A percentile compares a stretch with the other conserved stretches of the same genome.
Evolutionary conservation across 2,797 vertebrate species (phyloP).

Genomic region (Smutsia gigantea): DNA sequence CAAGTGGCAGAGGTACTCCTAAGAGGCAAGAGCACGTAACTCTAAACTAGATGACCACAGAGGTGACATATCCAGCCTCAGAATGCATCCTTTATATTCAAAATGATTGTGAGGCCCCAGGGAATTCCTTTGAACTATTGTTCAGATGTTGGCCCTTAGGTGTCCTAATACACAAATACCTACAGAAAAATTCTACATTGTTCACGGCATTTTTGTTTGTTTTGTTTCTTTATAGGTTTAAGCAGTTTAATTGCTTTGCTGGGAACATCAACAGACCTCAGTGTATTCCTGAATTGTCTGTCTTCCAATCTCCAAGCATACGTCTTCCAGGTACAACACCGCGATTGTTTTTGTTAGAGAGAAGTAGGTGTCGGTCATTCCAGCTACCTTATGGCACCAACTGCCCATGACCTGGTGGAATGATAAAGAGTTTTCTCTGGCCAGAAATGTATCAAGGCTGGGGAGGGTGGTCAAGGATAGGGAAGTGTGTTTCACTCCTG

Average conservation of each 20-base stretch:
- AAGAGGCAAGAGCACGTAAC: background rate
- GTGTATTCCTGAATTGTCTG: constrained; percentile 81
- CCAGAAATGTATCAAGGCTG: too few relatives aligned
- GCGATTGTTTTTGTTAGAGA: constrained; percentile 44
- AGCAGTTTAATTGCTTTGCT: constrained; percentile 82
- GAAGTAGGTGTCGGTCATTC: background rate
- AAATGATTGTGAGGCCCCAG: background rate
- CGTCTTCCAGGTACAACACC: constrained; percentile 84
- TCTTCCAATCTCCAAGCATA: constrained; percentile 83
- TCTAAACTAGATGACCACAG: background rate
- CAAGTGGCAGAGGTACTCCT: background rate
- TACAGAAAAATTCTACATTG: background rate
- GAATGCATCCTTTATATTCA: constrained; percentile 13
- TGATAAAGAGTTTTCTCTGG: background rate
- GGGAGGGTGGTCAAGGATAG: background rate
- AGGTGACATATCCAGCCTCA: background rate
- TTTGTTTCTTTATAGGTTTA: constrained; percentile 78
- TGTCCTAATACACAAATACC: background rate
- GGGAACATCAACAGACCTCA: constrained; percentile 79
- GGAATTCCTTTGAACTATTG: background rate
- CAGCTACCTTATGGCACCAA: background rate
- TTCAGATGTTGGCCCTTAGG: background rate
- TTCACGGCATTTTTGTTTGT: constrained; percentile 1
- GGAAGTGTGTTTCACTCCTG: background rate
- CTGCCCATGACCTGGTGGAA: too few relatives aligned